Evolutionary conservation across 1,140 invertebrate genomes (phyloP), one percentile per base, ranked within the genome.

Genomic region (Heliothis subflexa): DNA sequence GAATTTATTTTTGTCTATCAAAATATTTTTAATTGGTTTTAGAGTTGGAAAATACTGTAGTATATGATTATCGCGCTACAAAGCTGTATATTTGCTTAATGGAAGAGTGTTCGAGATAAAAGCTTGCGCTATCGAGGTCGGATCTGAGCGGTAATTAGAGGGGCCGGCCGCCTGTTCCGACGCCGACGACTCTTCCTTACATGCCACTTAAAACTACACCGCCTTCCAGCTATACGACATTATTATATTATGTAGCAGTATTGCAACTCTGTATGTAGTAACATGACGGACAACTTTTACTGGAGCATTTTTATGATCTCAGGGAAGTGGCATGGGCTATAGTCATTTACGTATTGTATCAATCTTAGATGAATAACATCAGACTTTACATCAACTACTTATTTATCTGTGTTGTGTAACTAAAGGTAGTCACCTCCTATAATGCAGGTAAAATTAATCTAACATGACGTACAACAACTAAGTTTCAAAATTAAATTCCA

Each of bases 21-120:
- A 94, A 94, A 93, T 93, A 89, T 93, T 92, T 92, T 93, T 93
- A 94, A 93, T 94, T 92, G 91, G 85, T 89, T 91, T 88, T 87
- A 86, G 88, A 86, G 89, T 89, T 88, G 87, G 85, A 90, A 92
- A 91, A 91, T 93, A 89, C 79, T 90, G 87, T 91, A 89, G 84
- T 89, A 85, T 94, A 75, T 94, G 83, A 93, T 94, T 94, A 93
- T 80, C 49, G 79, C 78, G 83, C 83, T 88, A 84, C 88, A 89
- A 88, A 94, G 91, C 88, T 90, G 91, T 93, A 91, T 94, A 94
- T 94, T 94, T 94, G 91, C 88, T 89, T 94, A 94, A 94, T 94
- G 93, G 93, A 93, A 88, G 81, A 86, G 88, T 89, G 87, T 90
- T 83, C 75, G 80, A 94, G 91, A 94, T 94, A 93, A 94, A 93